Evolutionary conservation across 2,797 vertebrate species (phyloP).

Genomic region (Rhincodon typus): DNA sequence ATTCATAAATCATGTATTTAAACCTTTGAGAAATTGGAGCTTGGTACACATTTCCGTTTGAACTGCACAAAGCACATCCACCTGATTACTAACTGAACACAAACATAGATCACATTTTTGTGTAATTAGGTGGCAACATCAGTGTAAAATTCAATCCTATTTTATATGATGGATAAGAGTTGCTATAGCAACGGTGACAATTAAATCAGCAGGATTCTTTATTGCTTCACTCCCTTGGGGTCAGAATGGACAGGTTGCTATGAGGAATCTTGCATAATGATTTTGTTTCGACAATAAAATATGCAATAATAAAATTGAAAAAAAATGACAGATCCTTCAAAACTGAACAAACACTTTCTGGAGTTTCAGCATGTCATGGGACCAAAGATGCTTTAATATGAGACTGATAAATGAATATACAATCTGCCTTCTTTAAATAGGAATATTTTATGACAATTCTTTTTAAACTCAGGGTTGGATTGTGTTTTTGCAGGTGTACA

Average conservation of each 20-base stretch:
- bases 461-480: neutral
- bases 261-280: slow-evolving; percentile 44
- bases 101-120: slow-evolving; percentile 29
- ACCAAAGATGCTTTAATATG: slow-evolving; percentile 10
- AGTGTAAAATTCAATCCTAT: slow-evolving; percentile 34
- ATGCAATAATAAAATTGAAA: slow-evolving; percentile 44
- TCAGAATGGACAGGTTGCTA: slow-evolving; percentile 37
- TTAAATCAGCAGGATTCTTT: slow-evolving; percentile 37
- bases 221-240: slow-evolving; percentile 35
- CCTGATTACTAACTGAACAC: neutral
- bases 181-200: slow-evolving; percentile 34
- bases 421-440: neutral
- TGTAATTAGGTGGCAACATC: slow-evolving; percentile 36
- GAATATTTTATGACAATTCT: neutral
- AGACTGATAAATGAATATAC: neutral
- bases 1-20: slow-evolving; percentile 23
- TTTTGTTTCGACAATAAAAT: slow-evolving; percentile 48
- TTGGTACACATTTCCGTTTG: slow-evolving; percentile 20
- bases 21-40: slow-evolving; percentile 6
- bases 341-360: neutral
- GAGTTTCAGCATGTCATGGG: slow-evolving; percentile 24
- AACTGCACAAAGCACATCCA: slow-evolving; percentile 10
- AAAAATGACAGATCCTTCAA: slow-evolving; percentile 29
- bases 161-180: slow-evolving; percentile 32
- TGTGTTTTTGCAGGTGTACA: neutral